Evolutionary conservation across 1,140 invertebrate genomes (phyloP).

Genomic region (Eurosta solidaginis): DNA sequence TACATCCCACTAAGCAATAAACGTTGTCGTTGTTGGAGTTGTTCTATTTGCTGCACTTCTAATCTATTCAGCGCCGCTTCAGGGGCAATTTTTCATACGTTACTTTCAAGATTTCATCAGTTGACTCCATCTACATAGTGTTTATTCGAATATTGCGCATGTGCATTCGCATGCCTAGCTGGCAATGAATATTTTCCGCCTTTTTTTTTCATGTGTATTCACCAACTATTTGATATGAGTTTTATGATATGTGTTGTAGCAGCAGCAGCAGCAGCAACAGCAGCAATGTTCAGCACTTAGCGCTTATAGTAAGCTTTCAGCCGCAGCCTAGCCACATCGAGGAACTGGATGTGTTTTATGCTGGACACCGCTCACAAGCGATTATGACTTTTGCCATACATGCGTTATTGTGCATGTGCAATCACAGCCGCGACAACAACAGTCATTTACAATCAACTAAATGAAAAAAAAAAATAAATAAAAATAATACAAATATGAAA

Average conservation of each 20-base stretch:
- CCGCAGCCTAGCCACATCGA: neutral
- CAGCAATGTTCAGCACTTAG: neutral
- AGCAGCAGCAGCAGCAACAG: neutral
- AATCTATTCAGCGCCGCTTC: conserved; percentile 35
- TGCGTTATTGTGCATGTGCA: conserved; percentile 27
- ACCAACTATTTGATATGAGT: conserved; percentile 46
- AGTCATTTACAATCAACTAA: neutral
- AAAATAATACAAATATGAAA: neutral
- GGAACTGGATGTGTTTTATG: neutral
- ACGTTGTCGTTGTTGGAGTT: neutral
- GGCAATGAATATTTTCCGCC: too few species aligned
- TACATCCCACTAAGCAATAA: neutral
- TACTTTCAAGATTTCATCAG: conserved; percentile 52
- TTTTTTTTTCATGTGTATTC: neutral
- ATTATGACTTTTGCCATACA: conserved; percentile 20
- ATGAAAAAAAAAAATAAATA: neutral
- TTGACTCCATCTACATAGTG: conserved; percentile 34
- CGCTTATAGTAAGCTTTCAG: neutral
- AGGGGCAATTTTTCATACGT: conserved; percentile 56
- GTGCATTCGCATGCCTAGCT: too few species aligned
- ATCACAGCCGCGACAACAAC: neutral
- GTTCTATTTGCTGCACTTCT: conserved; percentile 14
- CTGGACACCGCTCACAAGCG: neutral
- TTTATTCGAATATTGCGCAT: neutral
- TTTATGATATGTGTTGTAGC: conserved; percentile 46